Evolutionary conservation across 2,888 invertebrate genomes (phyloP), one percentile per base, ranked within the genome.

Genomic region (Drosophila cracens): DNA sequence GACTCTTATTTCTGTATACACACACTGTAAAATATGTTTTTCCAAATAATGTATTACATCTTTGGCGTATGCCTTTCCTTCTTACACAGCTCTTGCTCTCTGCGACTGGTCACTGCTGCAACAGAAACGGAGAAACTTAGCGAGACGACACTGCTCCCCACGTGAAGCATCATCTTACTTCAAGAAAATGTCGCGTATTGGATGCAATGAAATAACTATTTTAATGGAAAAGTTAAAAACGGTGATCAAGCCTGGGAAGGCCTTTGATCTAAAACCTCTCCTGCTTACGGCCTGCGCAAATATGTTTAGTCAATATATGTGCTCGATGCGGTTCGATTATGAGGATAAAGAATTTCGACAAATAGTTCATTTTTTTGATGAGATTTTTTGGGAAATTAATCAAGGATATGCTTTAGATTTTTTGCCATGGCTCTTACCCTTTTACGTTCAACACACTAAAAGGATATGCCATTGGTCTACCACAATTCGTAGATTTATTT

Each of bases 341-440:
- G 94, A 95, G 18, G 96, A 97, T 79, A 66, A 87, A 0, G 95
- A 95, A 25, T 98, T 97, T 93, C 93, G 94, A 56, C 94, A 94
- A 66, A 94, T 96, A 8, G 96, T 97, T 0, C 94, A 95, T 31
- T 94, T 94, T 67, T 98, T 97, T 91, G 98, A 98, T 85, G 96
- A 96, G 82, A 97, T 98, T 59, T 98, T 98, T 93, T 97, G 97
- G 96, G 97, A 98, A 90, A 97, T 98, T 76, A 98, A 98, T 92
- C 97, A 97, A 86, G 97, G 97, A 0, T 97, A 97, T 91, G 96
- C 97, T 0, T 95, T 97, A 0, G 98, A 98, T 87, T 98, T 98
- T 87, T 90, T 98, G 29, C 98, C 98, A 0, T 97, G 96, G 96
- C 92, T 98, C 0, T 93, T 95, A 1, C 97, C 97, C 0, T 95